Percentiles rank a stretch among this genome's conserved stretches.
These are phyloP conservation scores for Tethea ocularis DNA, from an alignment of 2,888 invertebrate species.

Conservation along the genomic window DNA sequence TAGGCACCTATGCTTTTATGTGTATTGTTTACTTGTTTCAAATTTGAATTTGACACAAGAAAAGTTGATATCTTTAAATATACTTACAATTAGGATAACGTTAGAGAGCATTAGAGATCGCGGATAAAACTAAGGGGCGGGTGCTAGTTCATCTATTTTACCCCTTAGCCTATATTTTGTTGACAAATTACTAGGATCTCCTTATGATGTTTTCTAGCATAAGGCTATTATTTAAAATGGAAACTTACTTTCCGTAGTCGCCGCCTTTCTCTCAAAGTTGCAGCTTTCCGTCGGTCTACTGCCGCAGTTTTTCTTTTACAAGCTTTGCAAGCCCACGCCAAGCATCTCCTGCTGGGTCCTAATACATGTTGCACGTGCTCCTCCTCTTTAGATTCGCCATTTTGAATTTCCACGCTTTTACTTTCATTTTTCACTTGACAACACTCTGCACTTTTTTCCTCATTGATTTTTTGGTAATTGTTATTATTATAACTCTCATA, in stretches of 20 bases:
- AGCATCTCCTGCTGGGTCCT: conserved; percentile 88
- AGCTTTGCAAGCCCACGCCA: conserved; percentile 98
- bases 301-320: conserved; percentile 98
- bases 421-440: conserved; percentile 67
- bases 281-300: conserved; percentile 98
- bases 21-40: too few species aligned
- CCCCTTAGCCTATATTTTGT: too few species aligned
- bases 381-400: conserved; percentile 41
- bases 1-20: too few species aligned
- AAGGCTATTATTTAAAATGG: background rate
- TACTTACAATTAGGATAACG: too few species aligned
- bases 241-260: conserved; percentile 93
- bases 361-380: conserved; percentile 78
- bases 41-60: too few species aligned
- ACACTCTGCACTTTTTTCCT: conserved; percentile 47
- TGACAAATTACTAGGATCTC: too few species aligned
- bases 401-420: conserved; percentile 45
- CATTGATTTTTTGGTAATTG: conserved; percentile 53
- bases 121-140: too few species aligned
- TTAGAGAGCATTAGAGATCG: too few species aligned
- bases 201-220: background rate
- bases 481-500: conserved; percentile 55
- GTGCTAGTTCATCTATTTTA: too few species aligned
- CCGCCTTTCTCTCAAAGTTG: conserved; percentile 96
- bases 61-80: too few species aligned